A percentile compares a stretch with the other conserved stretches of the same genome.
Evolutionary conservation across 2,797 vertebrate genomes (phyloP).

Genomic region (Gymnopithys bicolor): DNA sequence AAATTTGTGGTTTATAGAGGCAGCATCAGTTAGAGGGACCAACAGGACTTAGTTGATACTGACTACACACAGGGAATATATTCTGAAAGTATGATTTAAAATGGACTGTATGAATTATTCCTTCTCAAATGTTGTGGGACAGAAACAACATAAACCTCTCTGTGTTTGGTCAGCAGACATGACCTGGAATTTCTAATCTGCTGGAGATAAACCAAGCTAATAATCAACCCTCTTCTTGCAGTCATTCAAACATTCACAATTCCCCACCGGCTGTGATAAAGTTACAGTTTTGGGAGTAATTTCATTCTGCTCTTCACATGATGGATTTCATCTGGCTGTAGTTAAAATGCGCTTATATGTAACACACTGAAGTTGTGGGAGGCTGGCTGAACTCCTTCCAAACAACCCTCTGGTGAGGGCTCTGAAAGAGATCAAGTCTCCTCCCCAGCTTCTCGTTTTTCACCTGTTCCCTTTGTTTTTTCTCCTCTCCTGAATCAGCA

Average conservation of each 20-base stretch:
- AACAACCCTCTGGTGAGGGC: neutral
- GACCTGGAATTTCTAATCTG: slow-evolving; percentile 47
- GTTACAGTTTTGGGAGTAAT: neutral
- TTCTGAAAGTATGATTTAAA: neutral
- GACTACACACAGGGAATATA: neutral
- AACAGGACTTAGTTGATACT: neutral
- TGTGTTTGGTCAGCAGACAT: slow-evolving; percentile 42
- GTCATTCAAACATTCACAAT: slow-evolving; percentile 42
- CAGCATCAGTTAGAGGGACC: neutral
- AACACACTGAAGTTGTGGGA: neutral
- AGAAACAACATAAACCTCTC: neutral
- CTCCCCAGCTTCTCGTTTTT: neutral
- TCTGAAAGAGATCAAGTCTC: neutral
- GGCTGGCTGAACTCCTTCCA: neutral
- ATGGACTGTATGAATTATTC: neutral
- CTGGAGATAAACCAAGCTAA: slow-evolving; percentile 64
- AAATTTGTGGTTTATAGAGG: neutral
- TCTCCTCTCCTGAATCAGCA: neutral
- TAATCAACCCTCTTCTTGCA: slow-evolving; percentile 49
- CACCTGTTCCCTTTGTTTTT: slow-evolving; percentile 1
- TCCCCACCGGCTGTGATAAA: neutral
- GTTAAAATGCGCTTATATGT: neutral
- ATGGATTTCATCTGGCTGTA: slow-evolving; percentile 17
- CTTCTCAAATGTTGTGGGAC: neutral
- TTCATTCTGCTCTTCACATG: slow-evolving; percentile 1